Evolutionary conservation across 1,140 invertebrate species (phyloP).

Genomic region (Bombus superbus): DNA sequence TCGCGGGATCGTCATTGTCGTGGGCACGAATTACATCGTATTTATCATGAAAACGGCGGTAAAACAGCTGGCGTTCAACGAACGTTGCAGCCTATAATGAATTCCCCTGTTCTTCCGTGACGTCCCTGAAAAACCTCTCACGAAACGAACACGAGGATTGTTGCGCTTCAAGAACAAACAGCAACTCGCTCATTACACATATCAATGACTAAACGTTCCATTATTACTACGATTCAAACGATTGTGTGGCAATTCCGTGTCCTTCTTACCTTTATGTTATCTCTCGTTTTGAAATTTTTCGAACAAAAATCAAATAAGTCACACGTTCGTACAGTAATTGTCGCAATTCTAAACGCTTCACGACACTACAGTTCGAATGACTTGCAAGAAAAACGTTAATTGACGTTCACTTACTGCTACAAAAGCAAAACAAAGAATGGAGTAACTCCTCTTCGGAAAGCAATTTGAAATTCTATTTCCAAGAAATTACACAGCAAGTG

Average conservation of each 20-base stretch:
- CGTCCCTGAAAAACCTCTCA: slow-evolving; percentile 41
- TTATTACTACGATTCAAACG: neutral
- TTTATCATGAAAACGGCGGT: slow-evolving; percentile 29
- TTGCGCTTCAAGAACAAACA: neutral
- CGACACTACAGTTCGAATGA: neutral
- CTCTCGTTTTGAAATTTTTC: neutral
- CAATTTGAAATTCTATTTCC: neutral
- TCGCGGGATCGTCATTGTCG: slow-evolving; percentile 11
- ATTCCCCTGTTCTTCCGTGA: slow-evolving; percentile 25
- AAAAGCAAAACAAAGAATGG: neutral
- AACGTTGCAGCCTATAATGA: slow-evolving; percentile 24
- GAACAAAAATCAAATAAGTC: neutral
- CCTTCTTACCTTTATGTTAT: neutral
- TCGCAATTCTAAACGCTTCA: neutral
- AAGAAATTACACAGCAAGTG: too few relatives aligned
- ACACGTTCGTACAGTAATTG: neutral
- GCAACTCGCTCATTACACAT: neutral
- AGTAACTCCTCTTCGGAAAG: neutral
- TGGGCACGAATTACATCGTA: slow-evolving; percentile 11
- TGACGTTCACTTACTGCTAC: too few relatives aligned
- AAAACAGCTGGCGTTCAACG: slow-evolving; percentile 36
- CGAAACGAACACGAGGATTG: slow-evolving; percentile 14
- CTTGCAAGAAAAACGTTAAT: neutral
- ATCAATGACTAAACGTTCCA: neutral
- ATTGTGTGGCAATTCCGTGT: neutral